Conservation (phyloP, 1,140 invertebrate species). For the Danaus melanippus region DNA sequence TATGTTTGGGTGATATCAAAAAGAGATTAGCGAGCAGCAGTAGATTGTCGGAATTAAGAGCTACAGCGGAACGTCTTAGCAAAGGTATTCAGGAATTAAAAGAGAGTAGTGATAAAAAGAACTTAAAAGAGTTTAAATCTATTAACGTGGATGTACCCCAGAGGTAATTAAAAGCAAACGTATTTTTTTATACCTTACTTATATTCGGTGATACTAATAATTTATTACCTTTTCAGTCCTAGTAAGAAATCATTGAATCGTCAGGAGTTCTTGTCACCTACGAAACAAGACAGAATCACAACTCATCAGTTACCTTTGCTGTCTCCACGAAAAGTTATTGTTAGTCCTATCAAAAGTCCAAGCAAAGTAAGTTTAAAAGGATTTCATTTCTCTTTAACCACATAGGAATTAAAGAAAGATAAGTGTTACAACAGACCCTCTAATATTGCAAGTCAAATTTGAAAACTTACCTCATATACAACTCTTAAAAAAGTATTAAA, state of each 20-base stretch:
- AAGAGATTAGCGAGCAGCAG: slow-evolving; percentile 76
- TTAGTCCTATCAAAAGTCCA: slow-evolving; percentile 76
- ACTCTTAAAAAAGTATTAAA: not conserved
- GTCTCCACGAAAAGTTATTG: slow-evolving; percentile 71
- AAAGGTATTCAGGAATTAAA: slow-evolving; percentile 71
- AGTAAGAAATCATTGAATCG: slow-evolving; percentile 67
- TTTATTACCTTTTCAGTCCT: slow-evolving; percentile 68
- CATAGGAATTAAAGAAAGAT: not conserved
- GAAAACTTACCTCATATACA: not conserved
- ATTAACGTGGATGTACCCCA: slow-evolving; percentile 81
- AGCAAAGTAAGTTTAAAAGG: slow-evolving; percentile 44
- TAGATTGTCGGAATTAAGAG: slow-evolving; percentile 77
- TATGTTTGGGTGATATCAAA: slow-evolving; percentile 78
- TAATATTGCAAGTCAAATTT: too few relatives aligned
- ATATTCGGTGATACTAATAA: slow-evolving; percentile 9
- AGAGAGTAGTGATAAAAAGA: slow-evolving; percentile 55
- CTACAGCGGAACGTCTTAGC: slow-evolving; percentile 74
- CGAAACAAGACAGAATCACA: slow-evolving; percentile 23
- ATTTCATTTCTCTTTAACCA: not conserved
- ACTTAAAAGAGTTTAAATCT: slow-evolving; percentile 79
- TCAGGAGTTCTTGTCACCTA: slow-evolving; percentile 48
- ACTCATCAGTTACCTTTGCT: slow-evolving; percentile 42
- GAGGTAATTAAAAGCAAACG: slow-evolving; percentile 68
- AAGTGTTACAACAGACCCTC: not conserved
- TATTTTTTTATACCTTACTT: slow-evolving; percentile 1